A percentile compares a stretch with the other conserved stretches of the same genome.
Conservation (phyloP, 1,140 invertebrate species). For the Hyphantria cunea region DNA sequence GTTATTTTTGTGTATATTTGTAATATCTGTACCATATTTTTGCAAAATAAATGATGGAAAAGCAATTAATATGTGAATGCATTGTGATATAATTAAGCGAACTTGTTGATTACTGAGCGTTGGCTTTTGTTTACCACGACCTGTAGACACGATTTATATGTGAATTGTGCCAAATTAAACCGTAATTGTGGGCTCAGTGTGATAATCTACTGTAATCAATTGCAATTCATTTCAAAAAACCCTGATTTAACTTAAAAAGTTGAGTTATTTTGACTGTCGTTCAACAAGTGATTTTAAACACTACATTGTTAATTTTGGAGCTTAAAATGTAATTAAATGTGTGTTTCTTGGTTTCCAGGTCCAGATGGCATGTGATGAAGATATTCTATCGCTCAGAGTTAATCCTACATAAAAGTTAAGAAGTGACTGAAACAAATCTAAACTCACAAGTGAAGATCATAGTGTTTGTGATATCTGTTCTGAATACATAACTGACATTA, state of each 20-base stretch:
- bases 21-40: conserved; percentile 3
- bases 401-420: conserved; percentile 40
- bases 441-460: conserved; percentile 29
- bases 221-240: conserved; percentile 17
- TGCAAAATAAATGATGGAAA: conserved; percentile 17
- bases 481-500: conserved; percentile 29
- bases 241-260: conserved; percentile 16
- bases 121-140: conserved; percentile 73
- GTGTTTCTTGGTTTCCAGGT: conserved; percentile 58
- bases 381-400: conserved; percentile 47
- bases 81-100: conserved; percentile 59
- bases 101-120: conserved; percentile 53
- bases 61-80: conserved; percentile 35
- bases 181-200: conserved; percentile 25
- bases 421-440: conserved; percentile 33
- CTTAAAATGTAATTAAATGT: conserved; percentile 24
- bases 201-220: conserved; percentile 8
- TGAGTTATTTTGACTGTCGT: conserved; percentile 14
- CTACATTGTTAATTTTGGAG: conserved; percentile 40
- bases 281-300: conserved; percentile 36
- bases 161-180: conserved; percentile 42
- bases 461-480: conserved; percentile 35
- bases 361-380: conserved; percentile 47
- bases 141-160: conserved; percentile 52
- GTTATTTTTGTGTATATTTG: conserved; percentile 49